Conservation (phyloP, 2,113 vertebrate genomes). For the Pholis gunnellus region DNA sequence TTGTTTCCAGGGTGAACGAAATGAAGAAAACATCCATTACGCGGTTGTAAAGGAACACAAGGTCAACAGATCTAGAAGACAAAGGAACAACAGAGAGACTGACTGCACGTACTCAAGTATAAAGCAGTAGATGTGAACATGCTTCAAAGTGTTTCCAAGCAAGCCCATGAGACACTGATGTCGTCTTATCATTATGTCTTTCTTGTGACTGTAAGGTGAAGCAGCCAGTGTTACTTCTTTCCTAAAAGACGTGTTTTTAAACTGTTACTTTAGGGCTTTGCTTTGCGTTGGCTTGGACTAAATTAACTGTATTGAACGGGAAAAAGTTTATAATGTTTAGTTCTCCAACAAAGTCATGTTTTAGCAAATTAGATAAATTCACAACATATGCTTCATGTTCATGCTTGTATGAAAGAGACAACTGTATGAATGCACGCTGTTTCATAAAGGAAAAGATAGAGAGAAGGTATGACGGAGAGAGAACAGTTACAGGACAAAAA, state of each 20-base stretch:
- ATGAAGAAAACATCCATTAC: constrained; percentile 8
- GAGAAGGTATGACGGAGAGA: neutral
- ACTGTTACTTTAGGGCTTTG: neutral
- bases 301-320: neutral
- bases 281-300: neutral
- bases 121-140: constrained; percentile 8
- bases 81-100: neutral
- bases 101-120: constrained; percentile 28
- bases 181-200: neutral
- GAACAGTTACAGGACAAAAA: neutral
- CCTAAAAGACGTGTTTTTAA: neutral
- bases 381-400: neutral
- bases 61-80: neutral
- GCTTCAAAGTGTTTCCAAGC: neutral
- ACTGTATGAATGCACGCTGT: neutral
- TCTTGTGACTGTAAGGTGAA: neutral
- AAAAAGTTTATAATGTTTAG: neutral
- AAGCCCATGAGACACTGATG: neutral
- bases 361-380: neutral
- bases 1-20: neutral
- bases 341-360: neutral
- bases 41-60: neutral
- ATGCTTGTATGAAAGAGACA: neutral
- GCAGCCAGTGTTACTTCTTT: neutral
- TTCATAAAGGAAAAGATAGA: neutral